Percentiles rank a stretch among this genome's conserved stretches.
These are phyloP conservation scores for Enteromius afrohamiltoni DNA, from an alignment of 2,797 vertebrate species.

Conservation along the genomic window DNA sequence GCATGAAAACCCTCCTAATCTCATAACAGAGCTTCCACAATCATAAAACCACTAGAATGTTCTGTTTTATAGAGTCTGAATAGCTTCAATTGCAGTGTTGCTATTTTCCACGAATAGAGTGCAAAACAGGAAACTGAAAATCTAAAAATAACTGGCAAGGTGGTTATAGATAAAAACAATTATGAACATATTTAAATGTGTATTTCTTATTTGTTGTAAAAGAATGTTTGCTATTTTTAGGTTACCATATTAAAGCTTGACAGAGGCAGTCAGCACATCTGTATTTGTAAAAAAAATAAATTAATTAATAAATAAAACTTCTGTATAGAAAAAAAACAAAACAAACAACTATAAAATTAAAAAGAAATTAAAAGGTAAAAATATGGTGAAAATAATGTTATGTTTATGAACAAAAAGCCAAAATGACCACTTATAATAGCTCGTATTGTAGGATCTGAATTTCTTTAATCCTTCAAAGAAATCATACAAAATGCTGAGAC, in stretches of 20 bases:
- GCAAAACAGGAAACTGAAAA: background rate
- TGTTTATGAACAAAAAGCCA: background rate
- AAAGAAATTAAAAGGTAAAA: background rate
- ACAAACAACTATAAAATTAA: background rate
- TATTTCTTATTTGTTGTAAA: background rate
- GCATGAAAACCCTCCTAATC: constrained; percentile 14
- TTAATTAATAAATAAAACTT: background rate
- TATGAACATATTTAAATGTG: background rate
- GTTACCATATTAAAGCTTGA: background rate
- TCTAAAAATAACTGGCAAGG: background rate
- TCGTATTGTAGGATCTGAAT: no score
- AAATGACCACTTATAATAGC: background rate
- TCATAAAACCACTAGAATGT: constrained; percentile 23
- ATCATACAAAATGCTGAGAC: no score
- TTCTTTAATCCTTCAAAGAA: no score
- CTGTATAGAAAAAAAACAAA: background rate
- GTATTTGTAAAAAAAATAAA: background rate
- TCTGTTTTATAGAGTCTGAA: background rate
- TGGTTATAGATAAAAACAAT: background rate
- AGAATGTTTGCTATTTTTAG: background rate
- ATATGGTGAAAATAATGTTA: background rate
- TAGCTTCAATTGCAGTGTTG: background rate
- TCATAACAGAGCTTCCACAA: constrained; percentile 69
- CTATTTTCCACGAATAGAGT: background rate
- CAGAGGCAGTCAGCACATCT: background rate